Evolutionary conservation across 2,797 vertebrate species (phyloP).

Genomic region (Morelia viridis): DNA sequence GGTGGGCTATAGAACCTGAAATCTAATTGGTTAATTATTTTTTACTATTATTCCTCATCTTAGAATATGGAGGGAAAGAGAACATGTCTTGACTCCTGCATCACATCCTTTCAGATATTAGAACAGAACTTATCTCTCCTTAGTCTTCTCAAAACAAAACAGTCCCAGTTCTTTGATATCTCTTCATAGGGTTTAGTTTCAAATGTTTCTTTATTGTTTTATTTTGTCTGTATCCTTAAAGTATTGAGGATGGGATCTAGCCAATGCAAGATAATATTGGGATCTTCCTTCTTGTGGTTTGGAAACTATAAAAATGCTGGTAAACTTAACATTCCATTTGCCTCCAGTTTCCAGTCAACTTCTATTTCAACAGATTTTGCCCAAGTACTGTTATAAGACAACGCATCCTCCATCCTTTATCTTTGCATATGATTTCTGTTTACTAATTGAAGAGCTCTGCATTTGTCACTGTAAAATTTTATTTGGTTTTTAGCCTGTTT

Average conservation of each 20-base stretch:
- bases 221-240: neutral
- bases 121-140: neutral
- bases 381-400: neutral
- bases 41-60: neutral
- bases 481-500: neutral
- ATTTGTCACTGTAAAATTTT: neutral
- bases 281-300: neutral
- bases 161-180: neutral
- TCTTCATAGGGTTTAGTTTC: neutral
- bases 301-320: neutral
- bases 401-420: neutral
- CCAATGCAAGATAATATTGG: neutral
- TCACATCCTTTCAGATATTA: no score
- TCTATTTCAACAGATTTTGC: neutral
- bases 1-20: neutral
- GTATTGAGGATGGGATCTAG: neutral
- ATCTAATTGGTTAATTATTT: neutral
- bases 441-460: neutral
- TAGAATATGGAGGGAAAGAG: neutral
- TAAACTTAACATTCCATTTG: neutral
- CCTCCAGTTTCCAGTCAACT: neutral
- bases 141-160: neutral
- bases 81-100: no score
- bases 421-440: neutral
- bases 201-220: neutral